Percentiles rank a stretch among this genome's conserved stretches.
Conservation (phyloP, 2,888 invertebrate species). For the Litoditis marina region DNA sequence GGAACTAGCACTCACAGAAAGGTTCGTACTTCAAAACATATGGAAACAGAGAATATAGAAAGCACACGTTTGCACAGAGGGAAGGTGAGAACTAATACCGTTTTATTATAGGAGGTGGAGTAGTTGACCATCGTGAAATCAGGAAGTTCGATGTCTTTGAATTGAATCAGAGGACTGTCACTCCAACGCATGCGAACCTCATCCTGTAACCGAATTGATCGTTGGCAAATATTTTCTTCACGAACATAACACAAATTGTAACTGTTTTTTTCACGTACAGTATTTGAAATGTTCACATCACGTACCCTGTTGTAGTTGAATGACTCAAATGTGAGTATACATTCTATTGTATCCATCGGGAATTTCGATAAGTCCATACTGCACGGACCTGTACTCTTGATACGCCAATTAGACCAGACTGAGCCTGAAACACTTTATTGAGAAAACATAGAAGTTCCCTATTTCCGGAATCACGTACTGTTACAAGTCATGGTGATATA, state of each 20-base stretch:
- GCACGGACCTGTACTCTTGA: constrained; percentile 60
- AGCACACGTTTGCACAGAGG: too few relatives aligned
- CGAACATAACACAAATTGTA: neutral
- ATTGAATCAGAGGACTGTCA: constrained; percentile 36
- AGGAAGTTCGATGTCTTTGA: constrained; percentile 60
- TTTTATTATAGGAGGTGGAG: constrained; percentile 35
- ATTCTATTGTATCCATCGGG: constrained; percentile 58
- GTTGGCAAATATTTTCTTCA: too few relatives aligned
- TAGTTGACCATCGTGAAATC: constrained; percentile 57
- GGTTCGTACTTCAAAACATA: too few relatives aligned
- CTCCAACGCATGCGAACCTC: constrained; percentile 52
- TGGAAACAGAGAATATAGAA: too few relatives aligned
- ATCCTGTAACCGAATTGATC: constrained; percentile 21
- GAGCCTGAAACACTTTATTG: constrained; percentile 47
- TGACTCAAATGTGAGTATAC: constrained; percentile 58
- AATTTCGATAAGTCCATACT: constrained; percentile 57
- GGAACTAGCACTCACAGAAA: neutral
- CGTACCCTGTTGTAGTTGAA: constrained; percentile 60
- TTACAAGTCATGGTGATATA: too few relatives aligned
- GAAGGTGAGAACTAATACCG: constrained; percentile 24
- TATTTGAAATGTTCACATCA: neutral
- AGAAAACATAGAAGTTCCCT: neutral
- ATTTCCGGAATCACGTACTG: too few relatives aligned
- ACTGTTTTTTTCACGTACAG: neutral
- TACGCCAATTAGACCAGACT: constrained; percentile 61